phyloP scores from a whole-genome alignment of 2,113 vertebrate genomes.

The Thamnaconus septentrionalis region DNA sequence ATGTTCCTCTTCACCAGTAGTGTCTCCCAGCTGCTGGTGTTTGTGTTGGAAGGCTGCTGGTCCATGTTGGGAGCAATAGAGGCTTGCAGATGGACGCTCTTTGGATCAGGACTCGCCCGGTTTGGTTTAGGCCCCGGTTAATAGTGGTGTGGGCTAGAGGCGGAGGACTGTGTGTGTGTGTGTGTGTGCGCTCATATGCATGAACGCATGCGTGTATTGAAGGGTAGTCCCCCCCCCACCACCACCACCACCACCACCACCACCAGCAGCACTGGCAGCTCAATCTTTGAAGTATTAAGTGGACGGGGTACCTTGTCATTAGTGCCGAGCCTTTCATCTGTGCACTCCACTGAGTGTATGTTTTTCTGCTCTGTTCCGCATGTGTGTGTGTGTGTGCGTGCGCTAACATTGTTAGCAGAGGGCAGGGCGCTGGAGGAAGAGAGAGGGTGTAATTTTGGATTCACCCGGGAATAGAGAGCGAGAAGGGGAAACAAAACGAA shows the following conservation, averaged over 20 bases:
- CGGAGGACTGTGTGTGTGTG: neutral
- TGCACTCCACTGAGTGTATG: slow-evolving; percentile 21
- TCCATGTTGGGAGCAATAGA: neutral
- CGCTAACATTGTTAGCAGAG: slow-evolving; percentile 34
- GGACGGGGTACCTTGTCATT: slow-evolving; percentile 68
- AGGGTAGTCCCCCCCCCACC: slow-evolving; percentile 5
- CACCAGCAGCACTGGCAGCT: slow-evolving; percentile 1
- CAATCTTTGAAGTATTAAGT: slow-evolving; percentile 70
- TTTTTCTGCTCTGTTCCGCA: slow-evolving; percentile 9
- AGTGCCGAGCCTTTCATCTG: slow-evolving; percentile 65
- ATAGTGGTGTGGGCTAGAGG: slow-evolving; percentile 45
- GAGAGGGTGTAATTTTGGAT: slow-evolving; percentile 27
- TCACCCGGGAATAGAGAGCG: slow-evolving; percentile 8
- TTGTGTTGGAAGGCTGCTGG: neutral
- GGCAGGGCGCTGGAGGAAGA: slow-evolving; percentile 24
- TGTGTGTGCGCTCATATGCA: no score
- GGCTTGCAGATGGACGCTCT: slow-evolving; percentile 18
- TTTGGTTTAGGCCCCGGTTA: slow-evolving; percentile 38
- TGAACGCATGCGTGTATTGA: neutral
- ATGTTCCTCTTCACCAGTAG: no score
- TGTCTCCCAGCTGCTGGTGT: no score
- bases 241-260: neutral
- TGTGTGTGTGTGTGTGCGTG: slow-evolving; percentile 23
- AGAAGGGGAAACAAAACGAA: neutral
- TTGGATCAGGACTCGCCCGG: slow-evolving; percentile 18